Evolutionary conservation across 2,797 vertebrate genomes (phyloP), one percentile per base, ranked within the genome.

Genomic region (Rhynchotus rufescens): DNA sequence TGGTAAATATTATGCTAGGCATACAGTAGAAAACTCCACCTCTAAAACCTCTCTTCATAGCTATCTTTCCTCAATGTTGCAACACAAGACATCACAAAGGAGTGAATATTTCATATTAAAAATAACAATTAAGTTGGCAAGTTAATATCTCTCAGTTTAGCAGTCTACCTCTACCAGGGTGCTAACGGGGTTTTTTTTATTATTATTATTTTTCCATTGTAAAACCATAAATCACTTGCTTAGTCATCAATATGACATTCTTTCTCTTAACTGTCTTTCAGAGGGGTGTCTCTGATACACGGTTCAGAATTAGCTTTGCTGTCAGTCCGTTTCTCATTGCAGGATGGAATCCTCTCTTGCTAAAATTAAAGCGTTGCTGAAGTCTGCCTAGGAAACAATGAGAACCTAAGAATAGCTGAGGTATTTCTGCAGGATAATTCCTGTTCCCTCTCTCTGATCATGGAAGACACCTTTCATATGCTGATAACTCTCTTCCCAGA

Each of bases 41-140:
- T 40, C 40, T 64, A 79, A 86, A 92, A 47, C 57, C 57, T 93
- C 89, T 92, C 38, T 44, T 82, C 86, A 66, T 38, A 34, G 34
- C 42, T 94, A 92, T 83, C 32, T 95, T 67, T 86, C 81, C 75
- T 90, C 54, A 68, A 69, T 64, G 52, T 91, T 94, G 73, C 83
- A 91, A 94, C 47, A 83, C 78, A 80, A 95, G 60, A 72, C 86
- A 82, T 95, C 89, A 28, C 83, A 93, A 92, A 49, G 15, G 28
- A 74, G 34, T 77, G n/a, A 96, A 79, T 83, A 80, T 86, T 86
- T 76, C 83, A 56, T 75, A 91, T 68, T 34, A 84, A 93, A 79
- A 95, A 97, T 95, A 86, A 86, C 73, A 96, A 95, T 87, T 94
- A 95, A 97, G 83, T 62, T 92, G 79, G 87, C 69, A 90, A 49